Base-by-base conservation (phyloP, 2,888 invertebrate species). In the Seira ritae region DNA sequence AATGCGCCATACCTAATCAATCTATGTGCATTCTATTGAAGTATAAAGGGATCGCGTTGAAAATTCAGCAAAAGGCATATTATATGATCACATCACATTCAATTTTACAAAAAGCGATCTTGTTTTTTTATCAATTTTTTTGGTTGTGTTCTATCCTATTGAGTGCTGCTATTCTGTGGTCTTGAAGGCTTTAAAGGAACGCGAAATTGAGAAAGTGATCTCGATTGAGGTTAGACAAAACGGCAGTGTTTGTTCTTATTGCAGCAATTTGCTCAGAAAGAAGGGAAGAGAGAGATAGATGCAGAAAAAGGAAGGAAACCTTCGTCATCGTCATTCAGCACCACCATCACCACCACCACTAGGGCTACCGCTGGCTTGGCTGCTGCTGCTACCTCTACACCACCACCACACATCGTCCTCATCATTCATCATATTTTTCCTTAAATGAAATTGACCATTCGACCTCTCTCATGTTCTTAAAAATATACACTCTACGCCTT, bases 151-250 rank as follows among this genome's bases (percentile, higher is more conserved):
- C n/a, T n/a, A n/a, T n/a, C n/a, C n/a, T n/a, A n/a, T n/a, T n/a
- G n/a, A n/a, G n/a, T n/a, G n/a, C n/a, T n/a, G n/a, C n/a, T n/a
- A n/a, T 42, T 6, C 12, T 42, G 42, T 42, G 42, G 42, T 42
- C 42, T 42, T 42, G 42, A 42, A 42, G n/a, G n/a, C n/a, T n/a
- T n/a, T n/a, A n/a, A n/a, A n/a, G 42, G 42, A 42, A 42, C 42
- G 42, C 42, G 42, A 42, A 82, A 82, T 75, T 82, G 82, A 82
- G 82, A 82, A 82, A 82, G 82, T 82, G 82, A 76, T 82, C 82
- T 82, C 76, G 68, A 82, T 82, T 82, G 42, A 42, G 42, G 42
- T 42, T 42, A 42, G 6, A 42, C 42, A 42, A 42, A 42, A 42
- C 42, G 42, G 42, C 42, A 42, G 42, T 42, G 42, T n/a, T n/a